Evolutionary conservation across 1,140 invertebrate genomes (phyloP).

Genomic region (Drosophila pseudoananassae): DNA sequence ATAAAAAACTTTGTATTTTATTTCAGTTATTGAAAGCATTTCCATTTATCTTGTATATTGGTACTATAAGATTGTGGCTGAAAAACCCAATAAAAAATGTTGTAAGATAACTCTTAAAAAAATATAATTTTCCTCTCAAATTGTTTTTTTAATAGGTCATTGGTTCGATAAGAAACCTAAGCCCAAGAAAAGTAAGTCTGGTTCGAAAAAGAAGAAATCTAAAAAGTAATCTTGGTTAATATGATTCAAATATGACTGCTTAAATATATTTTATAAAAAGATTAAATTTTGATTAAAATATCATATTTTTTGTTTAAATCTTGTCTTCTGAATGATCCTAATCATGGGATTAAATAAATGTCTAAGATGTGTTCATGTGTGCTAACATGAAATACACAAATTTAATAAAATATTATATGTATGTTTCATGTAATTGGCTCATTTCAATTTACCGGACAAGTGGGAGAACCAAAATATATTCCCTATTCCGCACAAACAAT

Average conservation of each 20-base stretch:
- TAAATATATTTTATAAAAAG: background rate
- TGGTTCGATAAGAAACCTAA: constrained; percentile 11
- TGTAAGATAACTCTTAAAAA: constrained; percentile 5
- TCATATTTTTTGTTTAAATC: too few species aligned
- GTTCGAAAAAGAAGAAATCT: constrained; percentile 16
- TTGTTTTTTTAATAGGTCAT: background rate
- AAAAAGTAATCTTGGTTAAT: constrained; percentile 18
- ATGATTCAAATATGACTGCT: too few species aligned
- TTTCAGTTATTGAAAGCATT: constrained; percentile 46
- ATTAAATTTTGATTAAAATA: too few species aligned
- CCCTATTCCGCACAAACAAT: constrained; percentile 45
- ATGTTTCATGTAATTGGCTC: background rate
- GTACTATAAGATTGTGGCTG: constrained; percentile 49
- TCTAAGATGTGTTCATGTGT: too few species aligned
- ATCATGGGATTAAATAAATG: too few species aligned
- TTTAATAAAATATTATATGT: background rate
- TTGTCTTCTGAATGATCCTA: too few species aligned
- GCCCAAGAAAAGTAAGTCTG: background rate
- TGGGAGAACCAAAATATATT: constrained; percentile 44
- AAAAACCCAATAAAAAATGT: constrained; percentile 3
- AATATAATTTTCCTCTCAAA: background rate
- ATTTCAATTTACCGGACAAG: constrained; percentile 49
- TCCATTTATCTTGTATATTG: constrained; percentile 50
- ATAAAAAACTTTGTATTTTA: background rate
- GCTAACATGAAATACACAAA: too few species aligned